Base-by-base conservation (phyloP, 2,888 invertebrate species). In the Argyra leucocephala region DNA sequence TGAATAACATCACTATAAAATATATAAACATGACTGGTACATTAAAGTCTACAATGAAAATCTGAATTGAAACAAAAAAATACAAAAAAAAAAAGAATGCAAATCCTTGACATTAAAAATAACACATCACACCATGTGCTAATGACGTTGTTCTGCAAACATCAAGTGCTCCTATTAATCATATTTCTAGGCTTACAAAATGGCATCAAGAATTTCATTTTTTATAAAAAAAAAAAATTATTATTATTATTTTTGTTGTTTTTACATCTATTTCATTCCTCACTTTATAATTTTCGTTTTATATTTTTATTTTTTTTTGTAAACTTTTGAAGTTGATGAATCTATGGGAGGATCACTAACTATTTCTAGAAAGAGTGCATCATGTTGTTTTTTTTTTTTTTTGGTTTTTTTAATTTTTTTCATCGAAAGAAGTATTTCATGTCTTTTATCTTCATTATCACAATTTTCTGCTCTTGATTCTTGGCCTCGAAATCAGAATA, bases 101-200 rank as follows among this genome's bases (percentile, higher is more conserved):
- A 48, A 48, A n/a, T 18, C 48, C 48, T 48, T 48, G 48, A 48
- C 48, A 48, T 48, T 48, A 5, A 48, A 48, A 48, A 48, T 48
- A 48, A 48, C 48, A 48, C 48, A 48, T 48, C 48, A 48, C 48
- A 48, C 48, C n/a, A 48, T 48, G 59, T 59, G 61, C 64, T 62
- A 66, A 63, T 66, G 66, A 66, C 64, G 63, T 64, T 66, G 66
- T 66, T 66, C 64, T 66, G 66, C 64, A 66, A 64, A 64, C 66
- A 64, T 66, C 61, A 62, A 31, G 22, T 7, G 31, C 12, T 57
- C 24, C 31, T 62, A 66, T 66, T 64, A 66, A 66, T 66, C 66
- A 66, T 64, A 3, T 26, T 61, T 21, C 6, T 61, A 31, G 24
- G 24, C 21, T 24, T n/a, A n/a, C 24, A 31, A 24, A 61, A 31